Evolutionary conservation across 1,140 invertebrate genomes (phyloP).

Genomic region (Drosophila parabipectinata): DNA sequence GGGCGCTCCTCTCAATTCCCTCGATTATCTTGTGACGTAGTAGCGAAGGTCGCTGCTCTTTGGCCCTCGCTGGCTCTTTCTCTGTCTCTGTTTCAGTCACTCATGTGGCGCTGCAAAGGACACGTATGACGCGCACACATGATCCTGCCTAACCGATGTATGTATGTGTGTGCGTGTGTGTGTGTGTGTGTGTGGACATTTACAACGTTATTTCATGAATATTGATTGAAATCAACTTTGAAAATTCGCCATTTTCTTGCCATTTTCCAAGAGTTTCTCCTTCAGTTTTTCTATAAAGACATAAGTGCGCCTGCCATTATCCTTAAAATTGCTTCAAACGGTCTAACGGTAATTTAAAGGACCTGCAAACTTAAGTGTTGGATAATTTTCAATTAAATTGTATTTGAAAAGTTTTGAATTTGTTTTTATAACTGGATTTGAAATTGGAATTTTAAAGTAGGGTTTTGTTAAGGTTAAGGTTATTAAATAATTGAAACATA

Average conservation of each 20-base stretch:
- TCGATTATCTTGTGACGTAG: slow-evolving; percentile 51
- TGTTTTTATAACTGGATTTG: too few species aligned
- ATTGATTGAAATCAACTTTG: slow-evolving; percentile 63
- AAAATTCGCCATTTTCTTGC: background rate
- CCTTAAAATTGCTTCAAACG: background rate
- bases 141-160: slow-evolving; percentile 8
- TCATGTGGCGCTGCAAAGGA: slow-evolving; percentile 55
- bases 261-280: slow-evolving; percentile 1
- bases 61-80: background rate
- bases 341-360: background rate
- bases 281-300: too few species aligned
- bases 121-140: slow-evolving; percentile 65
- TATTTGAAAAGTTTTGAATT: too few species aligned
- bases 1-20: background rate
- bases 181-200: slow-evolving; percentile 24
- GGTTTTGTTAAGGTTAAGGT: too few species aligned
- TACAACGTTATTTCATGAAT: slow-evolving; percentile 64
- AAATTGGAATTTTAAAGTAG: too few species aligned
- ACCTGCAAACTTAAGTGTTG: background rate
- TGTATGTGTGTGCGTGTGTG: background rate
- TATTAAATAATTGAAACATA: too few species aligned
- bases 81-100: background rate
- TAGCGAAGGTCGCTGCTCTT: slow-evolving; percentile 45
- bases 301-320: too few species aligned
- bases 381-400: too few species aligned